Evolutionary conservation across 2,888 invertebrate species (phyloP).

Genomic region (Antheraea assamensis): DNA sequence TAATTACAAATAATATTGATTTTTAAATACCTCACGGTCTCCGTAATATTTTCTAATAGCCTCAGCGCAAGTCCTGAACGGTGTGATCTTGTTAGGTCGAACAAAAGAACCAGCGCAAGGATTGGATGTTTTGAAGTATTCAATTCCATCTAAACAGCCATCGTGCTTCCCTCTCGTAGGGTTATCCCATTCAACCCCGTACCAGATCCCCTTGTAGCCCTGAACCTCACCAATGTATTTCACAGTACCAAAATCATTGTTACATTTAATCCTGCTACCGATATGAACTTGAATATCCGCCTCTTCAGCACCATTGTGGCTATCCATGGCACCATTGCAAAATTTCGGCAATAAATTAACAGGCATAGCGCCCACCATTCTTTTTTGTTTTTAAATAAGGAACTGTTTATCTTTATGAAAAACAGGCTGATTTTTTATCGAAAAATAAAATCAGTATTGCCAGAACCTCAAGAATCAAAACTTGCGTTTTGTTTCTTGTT

Average conservation of each 20-base stretch:
- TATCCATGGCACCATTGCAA: constrained; percentile 76
- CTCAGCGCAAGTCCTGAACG: constrained; percentile 86
- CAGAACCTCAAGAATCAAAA: not conserved
- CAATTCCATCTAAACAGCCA: constrained; percentile 90
- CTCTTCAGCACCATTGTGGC: constrained; percentile 75
- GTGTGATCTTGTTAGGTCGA: constrained; percentile 89
- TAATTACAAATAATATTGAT: not conserved
- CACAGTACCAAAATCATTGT: constrained; percentile 79
- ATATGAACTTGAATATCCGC: constrained; percentile 74
- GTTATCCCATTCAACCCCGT: constrained; percentile 99
- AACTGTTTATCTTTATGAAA: constrained; percentile 71
- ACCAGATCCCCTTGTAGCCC: constrained; percentile 89
- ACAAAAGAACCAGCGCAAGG: constrained; percentile 95
- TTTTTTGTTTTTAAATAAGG: constrained; percentile 74
- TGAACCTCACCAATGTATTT: constrained; percentile 89
- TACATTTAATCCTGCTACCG: constrained; percentile 71
- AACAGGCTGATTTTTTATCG: constrained; percentile 64
- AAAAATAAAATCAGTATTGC: constrained; percentile 40
- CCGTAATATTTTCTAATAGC: constrained; percentile 84
- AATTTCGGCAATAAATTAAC: constrained; percentile 80
- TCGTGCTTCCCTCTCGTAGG: constrained; percentile 94
- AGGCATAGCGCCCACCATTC: constrained; percentile 82
- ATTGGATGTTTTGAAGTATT: constrained; percentile 90
- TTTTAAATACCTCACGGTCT: constrained; percentile 64
- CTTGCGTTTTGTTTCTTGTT: not conserved